Evolutionary conservation across 2,888 invertebrate species (phyloP), one percentile per base, ranked within the genome.

Genomic region (Lycocerus yunnanus): DNA sequence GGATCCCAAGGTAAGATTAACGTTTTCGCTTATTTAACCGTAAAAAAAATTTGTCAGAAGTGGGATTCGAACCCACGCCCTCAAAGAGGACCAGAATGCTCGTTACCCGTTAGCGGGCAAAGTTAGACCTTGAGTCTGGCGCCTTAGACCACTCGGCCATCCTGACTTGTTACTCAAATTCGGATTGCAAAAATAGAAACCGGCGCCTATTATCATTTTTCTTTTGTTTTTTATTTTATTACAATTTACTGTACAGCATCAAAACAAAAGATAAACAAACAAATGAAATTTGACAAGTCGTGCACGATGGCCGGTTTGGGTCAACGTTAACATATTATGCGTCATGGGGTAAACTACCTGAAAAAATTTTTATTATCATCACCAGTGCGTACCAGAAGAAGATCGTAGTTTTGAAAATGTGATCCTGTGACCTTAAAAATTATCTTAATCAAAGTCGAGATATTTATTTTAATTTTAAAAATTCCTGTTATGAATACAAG

Each of bases 61-160:
- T 83, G 83, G 83, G 82, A 86, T 86, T 86, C 86, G 86, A 86
- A 87, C 86, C 86, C 86, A 86, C 87, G 87, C 87, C 86, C 86
- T 85, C 87, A 86, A 83, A 86, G 87, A 85, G 86, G 86, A 87
- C 86, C 86, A 86, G 85, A 86, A 86, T 81, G 84, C 86, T 84
- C 86, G 43, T n/a, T n/a, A 43, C 43, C 43, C 43, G 43, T 2
- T n/a, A n/a, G n/a, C 43, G 6, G 43, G 43, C 43, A 43, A 43
- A n/a, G 43, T 13, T 21, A 43, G 6, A 85, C 89, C 90, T 90
- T 90, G 90, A 90, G 90, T 90, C 90, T 90, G 90, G 90, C 94
- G 94, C 94, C 94, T 94, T 94, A 94, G 94, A 94, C 94, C 94
- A 92, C 94, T 94, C 93, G 93, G 93, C 93, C 93, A 93, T 93